phyloP scores from a whole-genome alignment of 2,113 vertebrate species.

The Malurus elegans region DNA sequence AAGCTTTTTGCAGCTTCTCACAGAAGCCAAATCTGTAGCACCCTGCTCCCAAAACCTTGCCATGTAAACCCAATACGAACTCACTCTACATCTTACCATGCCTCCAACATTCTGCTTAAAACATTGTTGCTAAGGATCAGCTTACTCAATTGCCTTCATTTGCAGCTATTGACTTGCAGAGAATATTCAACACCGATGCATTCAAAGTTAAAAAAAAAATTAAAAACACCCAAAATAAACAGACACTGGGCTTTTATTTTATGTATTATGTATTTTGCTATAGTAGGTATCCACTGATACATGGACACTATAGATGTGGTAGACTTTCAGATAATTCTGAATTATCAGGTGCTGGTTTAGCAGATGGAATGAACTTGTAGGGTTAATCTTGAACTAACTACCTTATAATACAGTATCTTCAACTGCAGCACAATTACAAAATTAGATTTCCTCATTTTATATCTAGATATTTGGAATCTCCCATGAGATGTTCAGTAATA shows the following conservation, averaged over 20 bases:
- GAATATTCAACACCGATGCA: background rate
- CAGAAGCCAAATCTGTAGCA: background rate
- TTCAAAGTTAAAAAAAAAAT: background rate
- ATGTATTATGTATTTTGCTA: background rate
- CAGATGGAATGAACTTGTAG: background rate
- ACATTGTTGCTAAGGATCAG: background rate
- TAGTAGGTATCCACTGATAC: background rate
- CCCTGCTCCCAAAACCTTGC: background rate
- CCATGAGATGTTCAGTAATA: background rate
- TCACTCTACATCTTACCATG: background rate
- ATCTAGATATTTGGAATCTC: background rate
- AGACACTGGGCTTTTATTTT: background rate
- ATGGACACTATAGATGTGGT: background rate
- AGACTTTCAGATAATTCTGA: background rate
- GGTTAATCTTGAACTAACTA: background rate
- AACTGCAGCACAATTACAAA: background rate
- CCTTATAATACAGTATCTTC: background rate
- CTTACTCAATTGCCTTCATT: background rate
- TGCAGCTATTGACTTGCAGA: background rate
- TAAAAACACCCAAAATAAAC: background rate
- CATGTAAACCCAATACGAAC: background rate
- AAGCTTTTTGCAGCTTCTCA: background rate
- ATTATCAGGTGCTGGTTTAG: background rate
- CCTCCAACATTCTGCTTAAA: background rate
- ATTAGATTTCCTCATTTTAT: background rate